Evolutionary conservation across 2,113 vertebrate species (phyloP).

Genomic region (Tiliqua scincoides): DNA sequence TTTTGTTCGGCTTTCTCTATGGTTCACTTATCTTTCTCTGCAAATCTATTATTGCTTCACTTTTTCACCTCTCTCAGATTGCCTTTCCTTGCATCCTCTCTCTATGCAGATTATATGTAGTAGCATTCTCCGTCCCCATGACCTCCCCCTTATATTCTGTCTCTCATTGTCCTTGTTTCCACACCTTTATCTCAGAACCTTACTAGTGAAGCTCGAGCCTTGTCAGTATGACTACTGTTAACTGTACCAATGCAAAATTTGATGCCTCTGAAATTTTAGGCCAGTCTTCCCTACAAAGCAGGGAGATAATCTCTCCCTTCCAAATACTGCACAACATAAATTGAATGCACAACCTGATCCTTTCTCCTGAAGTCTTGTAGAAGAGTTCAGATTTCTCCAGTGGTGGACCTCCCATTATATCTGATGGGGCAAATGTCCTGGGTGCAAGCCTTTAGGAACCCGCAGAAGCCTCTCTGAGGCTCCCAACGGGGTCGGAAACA

Average conservation of each 20-base stretch:
- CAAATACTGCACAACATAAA: not conserved
- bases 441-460: too few species aligned
- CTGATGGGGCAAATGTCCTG: too few species aligned
- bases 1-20: constrained; percentile 21
- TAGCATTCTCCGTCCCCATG: not conserved
- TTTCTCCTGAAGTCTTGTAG: not conserved
- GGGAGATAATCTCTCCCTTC: not conserved
- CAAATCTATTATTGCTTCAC: not conserved
- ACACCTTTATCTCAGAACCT: not conserved
- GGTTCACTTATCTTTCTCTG: not conserved
- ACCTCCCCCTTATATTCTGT: not conserved
- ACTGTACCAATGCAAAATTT: not conserved
- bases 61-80: not conserved
- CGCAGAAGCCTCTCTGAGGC: too few species aligned
- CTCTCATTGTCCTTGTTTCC: not conserved
- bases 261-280: not conserved
- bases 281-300: not conserved
- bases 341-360: not conserved
- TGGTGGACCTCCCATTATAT: too few species aligned
- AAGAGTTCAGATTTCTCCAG: not conserved
- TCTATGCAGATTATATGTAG: not conserved
- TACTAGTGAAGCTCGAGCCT: not conserved
- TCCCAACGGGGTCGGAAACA: too few species aligned
- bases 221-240: not conserved
- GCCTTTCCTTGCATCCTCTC: not conserved